A percentile compares a stretch with the other conserved stretches of the same genome.
phyloP scores from a whole-genome alignment of 1,140 invertebrate species.

The Heliothis subflexa region DNA sequence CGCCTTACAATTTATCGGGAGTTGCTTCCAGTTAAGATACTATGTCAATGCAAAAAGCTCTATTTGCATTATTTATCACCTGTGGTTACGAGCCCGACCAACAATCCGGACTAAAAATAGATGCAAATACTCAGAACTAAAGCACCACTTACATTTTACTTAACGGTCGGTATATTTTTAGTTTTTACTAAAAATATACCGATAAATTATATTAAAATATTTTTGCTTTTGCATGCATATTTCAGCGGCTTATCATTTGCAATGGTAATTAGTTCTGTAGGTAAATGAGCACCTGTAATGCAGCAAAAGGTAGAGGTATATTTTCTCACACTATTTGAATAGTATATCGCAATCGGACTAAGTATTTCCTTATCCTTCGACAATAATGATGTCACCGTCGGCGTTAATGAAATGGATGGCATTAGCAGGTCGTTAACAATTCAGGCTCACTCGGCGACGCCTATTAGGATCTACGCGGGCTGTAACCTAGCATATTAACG shows the following conservation, averaged over 20 bases:
- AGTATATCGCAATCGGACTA: slow-evolving; percentile 15
- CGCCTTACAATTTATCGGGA: slow-evolving; percentile 28
- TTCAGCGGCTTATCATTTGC: slow-evolving; percentile 30
- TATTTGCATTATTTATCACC: slow-evolving; percentile 69
- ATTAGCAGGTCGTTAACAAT: slow-evolving; percentile 28
- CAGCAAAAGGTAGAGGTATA: neutral
- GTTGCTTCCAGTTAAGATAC: slow-evolving; percentile 50
- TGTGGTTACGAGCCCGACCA: slow-evolving; percentile 68
- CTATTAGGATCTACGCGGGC: slow-evolving; percentile 59
- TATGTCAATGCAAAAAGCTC: slow-evolving; percentile 57
- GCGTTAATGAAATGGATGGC: slow-evolving; percentile 14
- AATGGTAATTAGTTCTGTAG: slow-evolving; percentile 34
- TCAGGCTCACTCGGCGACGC: slow-evolving; percentile 37
- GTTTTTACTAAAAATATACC: too few species aligned
- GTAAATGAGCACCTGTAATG: slow-evolving; percentile 20
- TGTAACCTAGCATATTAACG: slow-evolving; percentile 61
- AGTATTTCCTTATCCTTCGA: slow-evolving; percentile 36
- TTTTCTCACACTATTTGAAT: slow-evolving; percentile 29
- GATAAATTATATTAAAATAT: too few species aligned
- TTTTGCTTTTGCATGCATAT: slow-evolving; percentile 39
- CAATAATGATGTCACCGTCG: slow-evolving; percentile 19
- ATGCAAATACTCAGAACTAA: slow-evolving; percentile 57
- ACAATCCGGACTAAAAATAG: slow-evolving; percentile 74
- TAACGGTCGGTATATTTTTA: slow-evolving; percentile 46
- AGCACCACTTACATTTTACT: slow-evolving; percentile 57